A percentile compares a stretch with the other conserved stretches of the same genome.
Conservation (phyloP, 2,113 vertebrate genomes). For the Perca flavescens region DNA sequence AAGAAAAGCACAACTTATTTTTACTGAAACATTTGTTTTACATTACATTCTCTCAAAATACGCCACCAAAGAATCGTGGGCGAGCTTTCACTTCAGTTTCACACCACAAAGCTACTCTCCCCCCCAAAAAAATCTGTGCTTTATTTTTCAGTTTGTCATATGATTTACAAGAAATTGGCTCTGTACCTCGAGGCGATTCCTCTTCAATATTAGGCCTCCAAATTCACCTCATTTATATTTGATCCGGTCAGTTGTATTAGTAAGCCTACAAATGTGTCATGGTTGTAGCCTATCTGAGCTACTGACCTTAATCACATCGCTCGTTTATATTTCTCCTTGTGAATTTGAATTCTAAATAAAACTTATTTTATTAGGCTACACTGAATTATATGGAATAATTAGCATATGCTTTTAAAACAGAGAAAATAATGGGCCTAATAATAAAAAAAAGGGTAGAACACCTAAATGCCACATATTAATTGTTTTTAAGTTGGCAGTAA, state of each 20-base stretch:
- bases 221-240: not conserved
- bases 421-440: not conserved
- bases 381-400: not conserved
- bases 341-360: not conserved
- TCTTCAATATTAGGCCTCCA: not conserved
- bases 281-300: not conserved
- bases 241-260: not conserved
- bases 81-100: slow-evolving; percentile 42
- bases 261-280: not conserved
- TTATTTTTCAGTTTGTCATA: slow-evolving; percentile 57
- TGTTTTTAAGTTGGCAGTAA: not conserved
- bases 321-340: not conserved
- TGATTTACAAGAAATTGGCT: slow-evolving; percentile 71
- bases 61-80: slow-evolving; percentile 9
- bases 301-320: not conserved
- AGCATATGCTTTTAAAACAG: not conserved
- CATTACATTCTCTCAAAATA: not conserved
- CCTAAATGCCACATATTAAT: not conserved
- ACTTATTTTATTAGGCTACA: not conserved
- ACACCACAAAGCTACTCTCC: slow-evolving; percentile 7
- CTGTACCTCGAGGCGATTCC: not conserved
- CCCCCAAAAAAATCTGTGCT: slow-evolving; percentile 40
- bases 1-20: not conserved
- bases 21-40: not conserved
- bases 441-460: too few relatives aligned